Evolutionary conservation across 2,797 vertebrate species (phyloP), one percentile per base, ranked within the genome.

Genomic region (Phataginus tetradactyla): DNA sequence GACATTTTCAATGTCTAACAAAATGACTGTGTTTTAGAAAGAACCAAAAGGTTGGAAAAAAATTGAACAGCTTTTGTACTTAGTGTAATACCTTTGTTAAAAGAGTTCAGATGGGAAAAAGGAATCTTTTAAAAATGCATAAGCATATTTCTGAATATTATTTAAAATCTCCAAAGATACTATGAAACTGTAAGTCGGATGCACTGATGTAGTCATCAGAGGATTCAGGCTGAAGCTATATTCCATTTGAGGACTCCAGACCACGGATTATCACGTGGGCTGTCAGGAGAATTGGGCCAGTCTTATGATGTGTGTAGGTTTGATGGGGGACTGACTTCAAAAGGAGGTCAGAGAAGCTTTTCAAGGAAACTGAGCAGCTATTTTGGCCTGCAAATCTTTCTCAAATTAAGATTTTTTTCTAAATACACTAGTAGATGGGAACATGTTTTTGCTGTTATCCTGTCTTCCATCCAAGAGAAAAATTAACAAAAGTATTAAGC

Each of bases 1-100:
- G 99, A 99, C 99, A 99, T 99, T 99, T 99, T 99, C 99, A 99
- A 99, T 99, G 99, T 99, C 99, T 99, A 99, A 99, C 99, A 99
- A 99, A 99, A 99, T 99, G 99, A 99, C 99, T 99, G 99, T 99
- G 98, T 99, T 99, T 99, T 98, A 98, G 98, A 98, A 98, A 98
- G 98, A 98, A 99, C 98, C 98, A 98, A 99, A 99, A 99, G 99
- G 98, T 99, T 99, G 98, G 98, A 98, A 98, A 98, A 39, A 99
- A 98, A 98, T 98, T 98, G 99, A 98, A 86, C 97, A 37, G 98
- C 98, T 98, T 98, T 99, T 98, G 98, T 99, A 97, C 97, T 98
- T 97, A 91, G 98, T 51, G 97, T 98, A 98, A 98, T 98, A 98
- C 98, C 98, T 98, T 99, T 99, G 98, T 98, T 98, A 99, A 98